phyloP scores from a whole-genome alignment of 2,888 invertebrate genomes.

The Acleris sparsana region DNA sequence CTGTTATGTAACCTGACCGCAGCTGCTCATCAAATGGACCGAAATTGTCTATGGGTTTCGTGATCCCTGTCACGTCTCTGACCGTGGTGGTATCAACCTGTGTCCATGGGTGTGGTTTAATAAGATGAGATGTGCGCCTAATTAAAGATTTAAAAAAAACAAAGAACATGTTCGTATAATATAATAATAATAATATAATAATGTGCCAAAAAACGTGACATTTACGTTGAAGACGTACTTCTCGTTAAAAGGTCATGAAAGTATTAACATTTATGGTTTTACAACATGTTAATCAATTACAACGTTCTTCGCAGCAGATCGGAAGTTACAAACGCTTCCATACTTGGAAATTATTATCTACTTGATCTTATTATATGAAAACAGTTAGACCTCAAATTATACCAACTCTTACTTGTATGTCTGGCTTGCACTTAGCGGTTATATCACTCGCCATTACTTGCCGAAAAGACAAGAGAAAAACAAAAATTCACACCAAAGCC shows the following conservation, averaged over 20 bases:
- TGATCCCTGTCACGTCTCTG: slow-evolving; percentile 23
- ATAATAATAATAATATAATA: no score
- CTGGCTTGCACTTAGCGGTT: slow-evolving; percentile 12
- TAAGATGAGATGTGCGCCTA: no score
- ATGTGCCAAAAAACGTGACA: no score
- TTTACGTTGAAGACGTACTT: no score
- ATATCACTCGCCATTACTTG: slow-evolving; percentile 30
- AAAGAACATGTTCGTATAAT: no score
- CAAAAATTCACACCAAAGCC: slow-evolving; percentile 30
- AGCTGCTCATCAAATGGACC: slow-evolving; percentile 4
- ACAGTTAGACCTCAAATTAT: slow-evolving; percentile 12
- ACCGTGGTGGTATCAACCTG: background rate
- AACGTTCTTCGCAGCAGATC: no score
- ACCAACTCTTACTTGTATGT: slow-evolving; percentile 12
- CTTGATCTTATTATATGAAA: background rate
- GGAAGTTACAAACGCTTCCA: no score
- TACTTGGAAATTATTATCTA: no score
- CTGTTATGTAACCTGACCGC: slow-evolving; percentile 15
- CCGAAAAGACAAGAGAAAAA: slow-evolving; percentile 24
- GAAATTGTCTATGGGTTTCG: slow-evolving; percentile 17
- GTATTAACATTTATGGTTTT: no score
- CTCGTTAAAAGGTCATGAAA: no score
- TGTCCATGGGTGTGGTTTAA: background rate
- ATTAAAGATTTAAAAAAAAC: no score
- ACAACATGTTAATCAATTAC: no score